phyloP scores from a whole-genome alignment of 2,797 vertebrate genomes.

The Emys orbicularis region DNA sequence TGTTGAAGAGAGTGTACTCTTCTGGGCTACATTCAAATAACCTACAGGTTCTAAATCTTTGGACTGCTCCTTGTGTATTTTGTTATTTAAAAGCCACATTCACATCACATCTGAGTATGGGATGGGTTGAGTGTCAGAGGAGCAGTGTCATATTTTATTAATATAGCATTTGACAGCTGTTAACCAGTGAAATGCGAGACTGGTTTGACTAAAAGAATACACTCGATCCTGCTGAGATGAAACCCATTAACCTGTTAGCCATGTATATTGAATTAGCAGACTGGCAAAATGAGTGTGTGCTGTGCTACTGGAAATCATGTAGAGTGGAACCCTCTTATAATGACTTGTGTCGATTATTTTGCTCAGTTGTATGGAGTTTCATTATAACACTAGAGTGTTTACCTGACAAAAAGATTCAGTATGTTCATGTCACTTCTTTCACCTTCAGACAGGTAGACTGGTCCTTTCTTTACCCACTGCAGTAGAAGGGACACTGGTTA shows the following conservation, averaged over 20 bases:
- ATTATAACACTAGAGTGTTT: neutral
- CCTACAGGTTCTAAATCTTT: neutral
- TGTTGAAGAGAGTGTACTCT: neutral
- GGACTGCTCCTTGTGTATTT: neutral
- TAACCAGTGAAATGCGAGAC: slow-evolving; percentile 76
- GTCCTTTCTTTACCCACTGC: neutral
- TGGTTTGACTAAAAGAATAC: slow-evolving; percentile 58
- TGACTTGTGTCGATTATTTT: neutral
- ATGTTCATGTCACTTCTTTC: neutral
- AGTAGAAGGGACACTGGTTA: accelerated
- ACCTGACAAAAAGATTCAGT: neutral
- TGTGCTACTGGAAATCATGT: slow-evolving; percentile 1
- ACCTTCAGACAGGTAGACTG: neutral
- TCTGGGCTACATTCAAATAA: neutral
- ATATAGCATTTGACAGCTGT: slow-evolving; percentile 77
- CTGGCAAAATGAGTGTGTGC: slow-evolving; percentile 6
- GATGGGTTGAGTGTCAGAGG: slow-evolving; percentile 26
- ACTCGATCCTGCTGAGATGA: slow-evolving; percentile 60
- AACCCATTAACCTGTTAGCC: slow-evolving; percentile 54
- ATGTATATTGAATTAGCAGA: slow-evolving; percentile 33
- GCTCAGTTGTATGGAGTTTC: neutral
- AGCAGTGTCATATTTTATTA: slow-evolving; percentile 73
- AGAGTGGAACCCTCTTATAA: neutral
- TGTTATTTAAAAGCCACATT: slow-evolving; percentile 16
- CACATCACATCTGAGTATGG: neutral